Base-by-base conservation (phyloP, 2,113 vertebrate genomes). In the Chionis minor region DNA sequence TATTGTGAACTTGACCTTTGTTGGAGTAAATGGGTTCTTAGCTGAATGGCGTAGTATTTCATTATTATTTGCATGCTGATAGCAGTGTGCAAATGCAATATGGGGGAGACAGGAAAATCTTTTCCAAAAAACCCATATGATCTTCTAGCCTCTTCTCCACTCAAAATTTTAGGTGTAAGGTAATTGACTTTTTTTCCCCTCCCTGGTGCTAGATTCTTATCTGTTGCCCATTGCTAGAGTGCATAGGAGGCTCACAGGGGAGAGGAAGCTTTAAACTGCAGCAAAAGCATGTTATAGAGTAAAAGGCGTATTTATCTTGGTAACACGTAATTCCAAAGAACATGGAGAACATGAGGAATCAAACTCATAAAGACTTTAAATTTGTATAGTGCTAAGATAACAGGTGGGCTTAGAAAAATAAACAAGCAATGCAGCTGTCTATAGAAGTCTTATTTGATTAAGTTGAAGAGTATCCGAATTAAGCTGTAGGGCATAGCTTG, bases 1-100 rank as follows among this genome's bases (percentile, higher is more conserved):
- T 89, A 92, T 74, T 84, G n/a, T 81, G 96, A 93, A 75, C 92
- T 86, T 94, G 92, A 97, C 94, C 95, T 95, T 84, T 93, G 47
- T 51, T 88, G 73, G 52, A 93, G 27, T 78, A 93, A 97, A 77
- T 1, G 24, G 47, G 14, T 88, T 95, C 80, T 71, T 78, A 65
- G 47, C 63, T 91, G 86, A 93, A 78, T 28, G 28, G 22, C 4
- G 2, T 20, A 74, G 33, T 91, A 81, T 88, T 91, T 92, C 52
- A 74, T 83, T 86, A 62, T 83, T 92, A 79, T 89, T 94, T 93
- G 17, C 38, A 56, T 49, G 55, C 16, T 85, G 61, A 67, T 40
- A 65, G 56, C 12, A 72, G 40, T 2, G 3, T 73, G 30, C 26
- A 74, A 44, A 42, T 66, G 12, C 35, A 66, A 38, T 78, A 67